Evolutionary conservation across 2,113 vertebrate species (phyloP), one percentile per base, ranked within the genome.

Genomic region (Melanotaenia duboulayi): DNA sequence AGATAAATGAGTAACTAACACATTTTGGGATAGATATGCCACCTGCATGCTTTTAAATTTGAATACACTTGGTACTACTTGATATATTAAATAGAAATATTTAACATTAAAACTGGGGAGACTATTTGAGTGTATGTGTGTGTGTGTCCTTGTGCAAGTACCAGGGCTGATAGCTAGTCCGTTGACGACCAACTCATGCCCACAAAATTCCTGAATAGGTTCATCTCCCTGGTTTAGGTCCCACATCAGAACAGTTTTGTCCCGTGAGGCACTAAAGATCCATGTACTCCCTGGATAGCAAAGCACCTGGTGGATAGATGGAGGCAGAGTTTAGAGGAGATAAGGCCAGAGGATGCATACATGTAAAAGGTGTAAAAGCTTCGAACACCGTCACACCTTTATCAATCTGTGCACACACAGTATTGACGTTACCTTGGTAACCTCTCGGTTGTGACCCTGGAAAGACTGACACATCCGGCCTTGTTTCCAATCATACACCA

Each of bases 251-350:
- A 93, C 96, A 0, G 71, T 95, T 87, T 94, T 97, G 90, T 99
- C 97, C 28, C 97, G 94, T 32, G 97, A 99, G 7, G 96, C 96
- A 0, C 97, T 99, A 89, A 99, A 98, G 83, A 97, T 93, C 87
- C 93, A 95, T n/a, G 37, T 94, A 12, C 95, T 96, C 46, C 92
- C 92, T 19, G 79, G 88, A 75, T 94, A 82, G 74, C 95, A 95
- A 76, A 92, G 76, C 72, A 97, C 92, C 97, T 99, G 78, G n/a
- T 16, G 59, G 49, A 75, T 1, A 59, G 42, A 65, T 2, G 19
- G 48, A 71, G 52, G 50, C 11, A 48, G 28, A 61, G 25, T 73
- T 35, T 48, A 65, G 25, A 73, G 50, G 40, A 44, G 46, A 63
- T n/a, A 13, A 71, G 28, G 65, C 40, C 14, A 52, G 11, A 68